These are phyloP conservation scores for Dolichoris vasculosae DNA, from an alignment of 1,140 invertebrate species.

Conservation along the genomic window DNA sequence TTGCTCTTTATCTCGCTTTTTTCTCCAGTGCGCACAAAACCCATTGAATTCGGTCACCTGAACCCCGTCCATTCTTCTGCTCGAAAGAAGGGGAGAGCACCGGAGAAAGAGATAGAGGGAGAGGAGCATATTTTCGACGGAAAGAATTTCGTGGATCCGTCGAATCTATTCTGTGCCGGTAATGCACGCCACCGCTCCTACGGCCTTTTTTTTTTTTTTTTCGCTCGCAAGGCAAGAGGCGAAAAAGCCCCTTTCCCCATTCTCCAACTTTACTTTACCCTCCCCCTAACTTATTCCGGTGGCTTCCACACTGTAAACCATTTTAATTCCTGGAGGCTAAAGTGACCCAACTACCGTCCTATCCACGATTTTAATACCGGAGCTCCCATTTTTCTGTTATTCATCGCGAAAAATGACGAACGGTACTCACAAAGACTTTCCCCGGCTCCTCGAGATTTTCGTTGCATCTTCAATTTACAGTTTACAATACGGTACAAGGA, in stretches of 20 bases:
- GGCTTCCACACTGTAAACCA: background rate
- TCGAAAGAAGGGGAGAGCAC: background rate
- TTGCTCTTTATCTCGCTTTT: too few species aligned
- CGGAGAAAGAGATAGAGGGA: background rate
- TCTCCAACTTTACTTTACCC: background rate
- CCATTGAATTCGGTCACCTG: slow-evolving; percentile 53
- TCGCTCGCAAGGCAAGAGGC: background rate
- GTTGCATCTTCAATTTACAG: slow-evolving; percentile 4
- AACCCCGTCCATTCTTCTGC: slow-evolving; percentile 39
- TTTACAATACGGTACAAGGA: too few species aligned
- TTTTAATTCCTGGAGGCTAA: slow-evolving; percentile 4
- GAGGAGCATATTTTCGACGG: background rate
- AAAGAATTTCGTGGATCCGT: slow-evolving; percentile 37
- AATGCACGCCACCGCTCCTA: slow-evolving; percentile 9
- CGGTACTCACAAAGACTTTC: background rate
- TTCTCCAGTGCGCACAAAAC: slow-evolving; percentile 42
- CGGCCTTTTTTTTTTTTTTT: slow-evolving; percentile 37
- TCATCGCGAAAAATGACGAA: background rate
- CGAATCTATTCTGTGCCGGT: slow-evolving; percentile 37
- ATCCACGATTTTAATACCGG: background rate
- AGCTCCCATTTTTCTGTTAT: slow-evolving; percentile 4
- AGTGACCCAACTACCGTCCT: background rate
- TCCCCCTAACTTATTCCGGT: background rate
- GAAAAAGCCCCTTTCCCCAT: background rate
- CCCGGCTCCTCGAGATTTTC: background rate